Base-by-base conservation (phyloP, 2,888 invertebrate genomes). In the Hirtodrosophila trivittata region DNA sequence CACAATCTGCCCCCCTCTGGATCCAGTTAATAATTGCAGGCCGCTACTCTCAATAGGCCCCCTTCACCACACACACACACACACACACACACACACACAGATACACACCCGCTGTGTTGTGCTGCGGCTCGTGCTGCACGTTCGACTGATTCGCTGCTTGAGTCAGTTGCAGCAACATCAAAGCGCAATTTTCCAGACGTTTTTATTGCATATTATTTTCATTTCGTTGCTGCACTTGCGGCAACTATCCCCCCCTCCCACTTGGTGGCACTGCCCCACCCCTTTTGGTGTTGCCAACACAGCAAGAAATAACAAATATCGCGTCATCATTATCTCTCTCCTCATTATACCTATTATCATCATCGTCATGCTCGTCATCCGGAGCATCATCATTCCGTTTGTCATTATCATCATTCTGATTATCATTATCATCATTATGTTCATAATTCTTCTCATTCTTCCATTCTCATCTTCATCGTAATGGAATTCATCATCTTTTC, bases 161-260 rank as follows among this genome's bases (percentile, higher is more conserved):
- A 18, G 42, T 54, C 47, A 33, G 45, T 45, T 50, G 49, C 46
- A 42, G 59, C 78, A 64, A 73, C 76, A 73, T 63, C 78, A 75
- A 82, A 77, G 77, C 75, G 75, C 73, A 75, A 78, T 73, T 80
- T 67, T 37, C 64, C 73, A 70, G 73, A 62, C 47, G 57, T 62
- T 76, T 77, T 71, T 76, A 78, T 82, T 82, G 78, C 78, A 82
- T 80, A 75, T 76, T 71, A 78, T 83, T 78, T 76, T 64, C 71
- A 65, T 64, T 70, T 62, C 21, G 63, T 37, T 42, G 51, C 39
- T 37, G 49, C 30, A 3, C 3, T 13, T 55, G 43, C 30, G 46
- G 51, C 70, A 25, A 26, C 4, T 1, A 7, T 28, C 6, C 21
- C n/a, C 28, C 8, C 9, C 21, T 26, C 25, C 1, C 28, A 21